These are phyloP conservation scores for Anguilla megastoma DNA, from an alignment of 2,797 vertebrate species.

Conservation along the genomic window DNA sequence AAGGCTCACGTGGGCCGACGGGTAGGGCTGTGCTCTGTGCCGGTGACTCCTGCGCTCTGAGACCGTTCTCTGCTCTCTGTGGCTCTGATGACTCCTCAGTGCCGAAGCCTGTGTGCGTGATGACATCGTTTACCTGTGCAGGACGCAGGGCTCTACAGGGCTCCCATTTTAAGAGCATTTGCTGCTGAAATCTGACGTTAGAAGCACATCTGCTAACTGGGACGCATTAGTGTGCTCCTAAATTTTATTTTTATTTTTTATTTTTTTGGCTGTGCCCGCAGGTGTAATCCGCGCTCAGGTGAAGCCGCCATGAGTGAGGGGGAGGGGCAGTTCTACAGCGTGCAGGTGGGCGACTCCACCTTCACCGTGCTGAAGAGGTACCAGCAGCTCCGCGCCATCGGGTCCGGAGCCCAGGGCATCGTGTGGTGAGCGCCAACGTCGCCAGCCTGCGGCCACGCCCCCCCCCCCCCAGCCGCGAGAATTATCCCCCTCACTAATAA, in stretches of 20 bases:
- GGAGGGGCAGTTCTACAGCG: slow-evolving; percentile 92
- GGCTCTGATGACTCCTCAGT: too few relatives aligned
- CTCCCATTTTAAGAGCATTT: too few relatives aligned
- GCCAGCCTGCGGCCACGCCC: neutral
- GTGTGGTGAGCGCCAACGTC: slow-evolving; percentile 81
- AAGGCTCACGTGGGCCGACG: neutral
- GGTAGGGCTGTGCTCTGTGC: neutral
- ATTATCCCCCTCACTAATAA: neutral
- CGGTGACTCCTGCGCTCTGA: too few relatives aligned
- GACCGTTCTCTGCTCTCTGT: too few relatives aligned
- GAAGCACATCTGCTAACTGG: too few relatives aligned
- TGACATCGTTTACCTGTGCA: too few relatives aligned
- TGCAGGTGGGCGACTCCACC: slow-evolving; percentile 97
- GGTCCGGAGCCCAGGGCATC: slow-evolving; percentile 95
- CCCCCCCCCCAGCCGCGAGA: neutral
- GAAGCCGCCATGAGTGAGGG: slow-evolving; percentile 85
- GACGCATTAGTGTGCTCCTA: too few relatives aligned
- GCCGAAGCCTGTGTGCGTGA: too few relatives aligned
- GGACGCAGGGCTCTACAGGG: too few relatives aligned
- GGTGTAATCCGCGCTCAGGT: slow-evolving; percentile 64
- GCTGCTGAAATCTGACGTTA: too few relatives aligned
- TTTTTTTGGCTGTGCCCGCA: slow-evolving; percentile 27
- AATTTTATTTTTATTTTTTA: too few relatives aligned
- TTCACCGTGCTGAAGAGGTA: slow-evolving; percentile 93
- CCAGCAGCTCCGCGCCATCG: slow-evolving; percentile 91